Evolutionary conservation across 2,797 vertebrate species (phyloP), one percentile per base, ranked within the genome.

Genomic region (Otolemur crassicaudatus): DNA sequence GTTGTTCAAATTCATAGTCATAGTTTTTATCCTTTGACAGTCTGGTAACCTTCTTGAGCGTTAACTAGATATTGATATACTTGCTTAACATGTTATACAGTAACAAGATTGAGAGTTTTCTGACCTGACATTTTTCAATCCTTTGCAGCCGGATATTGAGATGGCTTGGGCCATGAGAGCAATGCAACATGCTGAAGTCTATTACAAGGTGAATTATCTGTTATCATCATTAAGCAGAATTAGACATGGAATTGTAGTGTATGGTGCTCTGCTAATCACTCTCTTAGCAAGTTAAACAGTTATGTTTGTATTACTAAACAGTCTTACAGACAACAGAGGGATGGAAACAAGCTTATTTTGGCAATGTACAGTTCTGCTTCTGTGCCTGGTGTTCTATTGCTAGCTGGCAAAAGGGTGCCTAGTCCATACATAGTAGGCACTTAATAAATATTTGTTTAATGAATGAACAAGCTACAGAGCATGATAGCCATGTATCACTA

Each of bases 81-180:
- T 37, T 92, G 43, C 67, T 72, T 84, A 61, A 72, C 90, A 92
- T 94, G 49, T 87, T 86, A 65, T 92, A 27, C 91, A 60, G 49
- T 85, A 80, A 29, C 34, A 86, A 10, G 46, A 73, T 31, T 76
- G 37, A 58, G 58, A 84, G 40, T 79, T 93, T 94, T 91, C 56
- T 96, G 29, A 97, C 20, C 43, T 90, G n/a, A 43, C 8, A 5
- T 94, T 95, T 87, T 92, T 97, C 37, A 76, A 43, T 96, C 75
- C 49, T 83, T 96, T 97, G 53, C 90, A 98, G 97, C 98, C 98
- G 63, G 97, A 97, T 19, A 95, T 99, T 94, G 98, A 99, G 94
- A 98, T 98, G 97, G 98, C 98, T 23, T 99, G 98, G 98, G 98
- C 98, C 82, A 97, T 98, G 97, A 98, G 96, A 73, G 98, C 98